These are phyloP conservation scores for Limanda limanda DNA, from an alignment of 2,113 vertebrate species.

Conservation along the genomic window DNA sequence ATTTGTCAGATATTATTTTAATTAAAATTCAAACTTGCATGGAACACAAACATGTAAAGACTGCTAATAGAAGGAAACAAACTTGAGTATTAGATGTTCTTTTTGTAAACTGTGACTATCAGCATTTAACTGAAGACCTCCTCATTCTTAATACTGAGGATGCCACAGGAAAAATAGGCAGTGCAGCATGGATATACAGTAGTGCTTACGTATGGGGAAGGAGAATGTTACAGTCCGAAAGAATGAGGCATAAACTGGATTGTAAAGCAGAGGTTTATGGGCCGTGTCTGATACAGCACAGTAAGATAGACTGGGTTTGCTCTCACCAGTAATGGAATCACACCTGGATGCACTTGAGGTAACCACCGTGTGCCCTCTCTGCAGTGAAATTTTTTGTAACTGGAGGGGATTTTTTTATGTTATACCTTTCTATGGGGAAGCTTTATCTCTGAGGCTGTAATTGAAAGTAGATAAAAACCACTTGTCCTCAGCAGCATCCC, in stretches of 20 bases:
- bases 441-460: background rate
- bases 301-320: constrained; percentile 46
- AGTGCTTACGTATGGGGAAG: constrained; percentile 49
- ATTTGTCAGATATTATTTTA: background rate
- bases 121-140: constrained; percentile 8
- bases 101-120: background rate
- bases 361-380: background rate
- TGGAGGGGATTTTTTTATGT: background rate
- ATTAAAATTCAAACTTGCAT: background rate
- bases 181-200: constrained; percentile 12
- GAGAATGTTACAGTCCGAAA: constrained; percentile 34
- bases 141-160: constrained; percentile 11
- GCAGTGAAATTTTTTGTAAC: constrained; percentile 6
- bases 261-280: constrained; percentile 72
- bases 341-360: constrained; percentile 34
- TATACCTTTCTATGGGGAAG: background rate
- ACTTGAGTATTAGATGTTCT: background rate
- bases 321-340: constrained; percentile 36
- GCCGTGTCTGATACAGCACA: constrained; percentile 58
- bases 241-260: constrained; percentile 56
- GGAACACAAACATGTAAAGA: background rate
- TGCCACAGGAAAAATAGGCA: constrained; percentile 20
- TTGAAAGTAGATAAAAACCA: constrained; percentile 1
- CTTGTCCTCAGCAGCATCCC: background rate
- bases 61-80: background rate